Evolutionary conservation across 2,888 invertebrate species (phyloP).

Genomic region (Chrysolina americana): DNA sequence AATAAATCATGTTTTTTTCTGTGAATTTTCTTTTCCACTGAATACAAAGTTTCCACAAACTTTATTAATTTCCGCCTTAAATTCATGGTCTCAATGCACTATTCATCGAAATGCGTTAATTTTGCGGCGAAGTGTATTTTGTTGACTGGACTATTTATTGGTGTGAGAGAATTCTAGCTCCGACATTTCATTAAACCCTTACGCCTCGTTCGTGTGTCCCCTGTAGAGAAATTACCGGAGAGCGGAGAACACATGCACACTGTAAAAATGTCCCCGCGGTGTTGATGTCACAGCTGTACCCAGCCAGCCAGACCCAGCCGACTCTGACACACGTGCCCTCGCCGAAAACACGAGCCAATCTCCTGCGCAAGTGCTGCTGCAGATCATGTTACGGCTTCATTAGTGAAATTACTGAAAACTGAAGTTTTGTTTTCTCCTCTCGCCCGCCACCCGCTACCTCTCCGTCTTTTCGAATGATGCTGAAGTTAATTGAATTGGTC

Average conservation of each 20-base stretch:
- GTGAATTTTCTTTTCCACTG: too few species aligned
- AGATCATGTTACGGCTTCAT: slow-evolving; percentile 15
- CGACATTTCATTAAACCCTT: slow-evolving; percentile 11
- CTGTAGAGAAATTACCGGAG: slow-evolving; percentile 6
- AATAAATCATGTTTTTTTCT: too few species aligned
- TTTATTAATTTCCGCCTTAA: too few species aligned
- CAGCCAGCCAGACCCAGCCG: neutral
- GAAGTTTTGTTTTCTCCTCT: neutral
- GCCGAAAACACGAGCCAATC: neutral
- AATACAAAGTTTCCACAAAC: too few species aligned
- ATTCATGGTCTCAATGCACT: too few species aligned
- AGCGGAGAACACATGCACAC: slow-evolving; percentile 1
- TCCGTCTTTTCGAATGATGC: neutral
- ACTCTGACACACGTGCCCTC: slow-evolving; percentile 7
- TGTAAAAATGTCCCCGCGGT: slow-evolving; percentile 21
- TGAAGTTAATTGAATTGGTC: neutral
- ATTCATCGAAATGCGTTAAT: too few species aligned
- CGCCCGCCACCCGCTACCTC: neutral
- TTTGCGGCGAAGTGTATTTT: neutral
- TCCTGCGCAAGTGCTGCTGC: slow-evolving; percentile 2
- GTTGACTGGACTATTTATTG: slow-evolving; percentile 16
- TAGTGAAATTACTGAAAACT: slow-evolving; percentile 15
- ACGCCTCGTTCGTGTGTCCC: slow-evolving; percentile 2
- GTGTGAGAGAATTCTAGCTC: neutral
- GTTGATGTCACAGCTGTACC: slow-evolving; percentile 12